Conservation (phyloP, 2,797 vertebrate species). For the Columba guinea region DNA sequence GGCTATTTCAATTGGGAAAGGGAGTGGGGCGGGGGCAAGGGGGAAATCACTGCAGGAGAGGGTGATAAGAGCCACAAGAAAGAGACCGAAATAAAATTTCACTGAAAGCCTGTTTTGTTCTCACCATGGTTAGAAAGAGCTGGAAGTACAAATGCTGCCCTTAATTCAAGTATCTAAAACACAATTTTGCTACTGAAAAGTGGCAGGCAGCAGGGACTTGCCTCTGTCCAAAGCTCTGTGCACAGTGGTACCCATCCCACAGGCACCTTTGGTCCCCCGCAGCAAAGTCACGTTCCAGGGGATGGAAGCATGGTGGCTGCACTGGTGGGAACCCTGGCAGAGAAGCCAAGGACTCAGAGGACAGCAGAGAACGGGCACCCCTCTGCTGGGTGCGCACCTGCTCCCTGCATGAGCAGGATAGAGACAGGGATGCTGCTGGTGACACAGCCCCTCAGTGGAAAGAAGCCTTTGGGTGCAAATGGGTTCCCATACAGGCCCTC, state of each 20-base stretch:
- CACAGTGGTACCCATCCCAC: rapidly evolving
- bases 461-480: neutral
- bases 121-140: neutral
- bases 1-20: neutral
- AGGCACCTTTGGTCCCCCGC: neutral
- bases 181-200: neutral
- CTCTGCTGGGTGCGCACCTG: neutral
- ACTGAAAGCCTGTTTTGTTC: constrained; percentile 8
- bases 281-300: neutral
- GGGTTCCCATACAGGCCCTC: neutral
- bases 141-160: neutral
- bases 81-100: constrained; percentile 8
- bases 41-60: neutral
- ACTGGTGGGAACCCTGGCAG: neutral
- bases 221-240: neutral
- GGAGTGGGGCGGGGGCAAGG: rapidly evolving
- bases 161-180: neutral
- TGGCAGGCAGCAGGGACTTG: neutral
- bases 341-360: neutral
- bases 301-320: neutral
- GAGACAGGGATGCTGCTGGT: neutral
- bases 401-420: neutral
- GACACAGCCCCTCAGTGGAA: neutral
- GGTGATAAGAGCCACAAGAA: neutral
- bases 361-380: neutral